Evolutionary conservation across 2,888 invertebrate species (phyloP), one percentile per base, ranked within the genome.

Genomic region (Netelia inedita): DNA sequence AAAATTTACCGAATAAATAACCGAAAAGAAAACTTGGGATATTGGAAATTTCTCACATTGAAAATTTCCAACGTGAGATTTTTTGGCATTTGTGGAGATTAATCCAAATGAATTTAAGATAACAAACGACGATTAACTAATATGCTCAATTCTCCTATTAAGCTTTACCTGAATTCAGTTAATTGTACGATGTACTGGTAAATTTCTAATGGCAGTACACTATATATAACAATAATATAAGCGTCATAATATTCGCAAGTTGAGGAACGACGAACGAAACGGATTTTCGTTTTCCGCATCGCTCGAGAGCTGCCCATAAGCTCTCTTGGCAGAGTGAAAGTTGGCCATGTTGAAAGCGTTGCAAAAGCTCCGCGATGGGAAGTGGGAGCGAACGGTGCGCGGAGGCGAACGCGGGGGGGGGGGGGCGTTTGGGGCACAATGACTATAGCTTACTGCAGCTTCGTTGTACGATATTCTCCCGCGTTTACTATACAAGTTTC

Each of bases 241-340:
- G 10, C 57, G 35, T 35, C 8, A 35, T 35, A 73, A 8, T 59
- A 76, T 68, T 66, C 76, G 23, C 59, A 23, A 68, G 46, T 57
- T 28, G 76, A 3, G 53, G 19, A 43, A 53, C 53, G 61, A 50
- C 79, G 59, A 50, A 35, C 50, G 73, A 53, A 80, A 68, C 66
- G 73, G 66, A 66, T 74, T 79, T 80, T 66, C 57, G 43, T 65
- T 73, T 68, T 73, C 66, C 59, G 65, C 79, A 21, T 57, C 28
- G 59, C 28, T 46, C 61, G 19, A 53, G 65, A 35, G 35, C 21
- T 14, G 53, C 65, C 35, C 78, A 19, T 46, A 50, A 74, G 73
- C 73, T 80, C 73, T 19, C 43, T 65, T 16, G 41, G 16, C 65
- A 50, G 28, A n/a, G 63, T 63, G 69, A 79, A 73, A 79, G 79